Conservation (phyloP, 2,113 vertebrate genomes). For the Otus sunia region DNA sequence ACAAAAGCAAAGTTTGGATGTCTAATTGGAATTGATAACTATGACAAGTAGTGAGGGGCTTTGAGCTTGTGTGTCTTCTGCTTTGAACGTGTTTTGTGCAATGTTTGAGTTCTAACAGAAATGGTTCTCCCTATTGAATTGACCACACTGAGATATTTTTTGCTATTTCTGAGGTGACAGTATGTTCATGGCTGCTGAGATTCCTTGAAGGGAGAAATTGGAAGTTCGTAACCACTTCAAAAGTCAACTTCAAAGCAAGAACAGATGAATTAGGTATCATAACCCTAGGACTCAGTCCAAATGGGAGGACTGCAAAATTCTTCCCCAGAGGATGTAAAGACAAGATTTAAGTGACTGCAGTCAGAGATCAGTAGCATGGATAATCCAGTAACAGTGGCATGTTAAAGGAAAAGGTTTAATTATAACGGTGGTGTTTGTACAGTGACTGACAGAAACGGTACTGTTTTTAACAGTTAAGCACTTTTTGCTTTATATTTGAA, state of each 20-base stretch:
- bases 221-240: not conserved
- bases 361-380: not conserved
- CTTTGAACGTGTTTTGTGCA: not conserved
- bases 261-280: not conserved
- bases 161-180: not conserved
- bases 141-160: not conserved
- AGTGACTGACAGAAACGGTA: not conserved
- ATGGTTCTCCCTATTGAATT: not conserved
- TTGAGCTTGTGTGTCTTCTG: not conserved
- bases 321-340: not conserved
- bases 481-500: not conserved
- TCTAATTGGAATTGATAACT: not conserved
- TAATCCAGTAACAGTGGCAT: not conserved
- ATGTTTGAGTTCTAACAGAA: not conserved
- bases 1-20: not conserved
- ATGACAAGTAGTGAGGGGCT: not conserved
- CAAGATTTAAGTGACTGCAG: not conserved
- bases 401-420: not conserved
- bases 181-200: not conserved
- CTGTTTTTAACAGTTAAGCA: not conserved
- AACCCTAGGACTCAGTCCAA: not conserved
- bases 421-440: not conserved
- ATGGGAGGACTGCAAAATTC: not conserved
- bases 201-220: not conserved
- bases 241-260: not conserved